These are phyloP conservation scores for Bilobella aurantiaca DNA, from an alignment of 1,140 invertebrate genomes.

Conservation along the genomic window DNA sequence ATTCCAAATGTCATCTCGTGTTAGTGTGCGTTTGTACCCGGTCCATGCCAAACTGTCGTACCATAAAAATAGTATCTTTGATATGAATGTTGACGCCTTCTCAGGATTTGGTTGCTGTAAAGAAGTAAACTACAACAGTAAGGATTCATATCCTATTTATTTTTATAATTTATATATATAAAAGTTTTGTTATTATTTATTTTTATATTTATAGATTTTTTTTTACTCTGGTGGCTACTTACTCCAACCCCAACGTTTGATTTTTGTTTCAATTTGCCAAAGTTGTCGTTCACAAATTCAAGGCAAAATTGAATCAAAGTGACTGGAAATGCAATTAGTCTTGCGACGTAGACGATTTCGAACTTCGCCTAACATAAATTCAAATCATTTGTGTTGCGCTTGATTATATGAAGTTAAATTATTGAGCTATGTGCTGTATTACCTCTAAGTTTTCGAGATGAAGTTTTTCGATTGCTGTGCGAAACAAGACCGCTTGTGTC, in stretches of 20 bases:
- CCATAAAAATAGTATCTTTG: constrained; percentile 79
- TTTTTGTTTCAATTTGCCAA: constrained; percentile 37
- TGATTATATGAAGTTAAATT: background rate
- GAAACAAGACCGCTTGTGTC: constrained; percentile 59
- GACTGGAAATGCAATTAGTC: constrained; percentile 68
- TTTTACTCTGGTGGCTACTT: too few relatives aligned
- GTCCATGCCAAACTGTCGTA: constrained; percentile 65
- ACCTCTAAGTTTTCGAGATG: background rate
- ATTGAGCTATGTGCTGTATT: background rate
- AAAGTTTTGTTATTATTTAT: too few relatives aligned
- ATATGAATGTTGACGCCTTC: constrained; percentile 69
- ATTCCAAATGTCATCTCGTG: constrained; percentile 45
- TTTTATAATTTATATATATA: background rate
- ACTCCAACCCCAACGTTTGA: background rate
- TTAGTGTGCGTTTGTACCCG: constrained; percentile 44
- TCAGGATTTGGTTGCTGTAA: constrained; percentile 79
- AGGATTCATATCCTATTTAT: background rate
- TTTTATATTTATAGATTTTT: too few relatives aligned
- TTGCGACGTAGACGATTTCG: constrained; percentile 45
- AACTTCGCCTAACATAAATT: too few relatives aligned
- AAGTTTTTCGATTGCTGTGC: constrained; percentile 42
- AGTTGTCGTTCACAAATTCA: constrained; percentile 69
- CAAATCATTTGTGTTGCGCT: background rate
- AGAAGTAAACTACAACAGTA: background rate
- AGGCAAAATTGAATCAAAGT: constrained; percentile 60